Conservation (phyloP, 2,113 vertebrate species). For the Heptranchias perlo region DNA sequence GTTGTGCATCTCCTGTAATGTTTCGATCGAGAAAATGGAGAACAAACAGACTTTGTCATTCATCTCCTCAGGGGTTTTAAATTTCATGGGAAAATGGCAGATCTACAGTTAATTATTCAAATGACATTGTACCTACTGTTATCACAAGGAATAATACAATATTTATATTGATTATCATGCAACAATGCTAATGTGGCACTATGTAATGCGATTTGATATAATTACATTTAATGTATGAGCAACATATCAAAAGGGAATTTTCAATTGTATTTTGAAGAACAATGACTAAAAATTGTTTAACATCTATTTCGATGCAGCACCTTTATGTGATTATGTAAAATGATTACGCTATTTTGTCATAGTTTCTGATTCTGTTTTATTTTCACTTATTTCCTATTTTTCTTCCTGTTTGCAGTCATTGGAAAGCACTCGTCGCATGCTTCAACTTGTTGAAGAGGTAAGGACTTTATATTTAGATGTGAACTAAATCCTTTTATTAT, state of each 20-base stretch:
- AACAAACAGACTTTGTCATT: neutral
- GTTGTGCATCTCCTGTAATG: neutral
- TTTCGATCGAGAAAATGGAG: neutral
- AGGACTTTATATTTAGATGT: constrained; percentile 45
- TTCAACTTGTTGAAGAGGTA: constrained; percentile 98
- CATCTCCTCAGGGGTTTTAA: neutral
- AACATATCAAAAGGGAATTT: neutral
- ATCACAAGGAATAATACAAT: neutral
- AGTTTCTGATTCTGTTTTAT: neutral
- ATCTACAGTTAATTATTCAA: neutral
- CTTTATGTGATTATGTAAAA: neutral
- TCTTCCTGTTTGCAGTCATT: constrained; percentile 71
- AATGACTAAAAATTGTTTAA: neutral
- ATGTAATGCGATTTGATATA: neutral
- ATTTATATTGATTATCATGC: neutral
- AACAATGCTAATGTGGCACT: neutral
- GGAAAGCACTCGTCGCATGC: constrained; percentile 97
- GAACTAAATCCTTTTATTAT: neutral
- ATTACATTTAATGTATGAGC: neutral
- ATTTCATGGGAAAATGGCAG: neutral
- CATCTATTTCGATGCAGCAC: neutral
- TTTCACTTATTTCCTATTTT: constrained; percentile 33
- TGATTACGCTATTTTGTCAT: neutral
- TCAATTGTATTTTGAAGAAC: neutral
- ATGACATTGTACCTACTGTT: neutral